phyloP scores from a whole-genome alignment of 2,113 vertebrate genomes.

The Ovis aries region ARS-UI_Ramb_v3.0 NC_056056.1:142925501-142926000 shows the following conservation, averaged over 20 bases:
- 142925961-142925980: not conserved
- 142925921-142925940: not conserved
- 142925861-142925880: not conserved
- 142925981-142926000: not conserved
- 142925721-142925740: not conserved
- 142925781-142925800: not conserved
- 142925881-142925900: not conserved
- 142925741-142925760: not conserved
- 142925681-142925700: not conserved
- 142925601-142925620: not conserved
- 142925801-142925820: not conserved
- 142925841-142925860: not conserved
- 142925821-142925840: fast-evolving
- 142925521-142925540: not conserved
- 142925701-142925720: not conserved
- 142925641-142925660: not conserved
- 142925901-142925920: constrained; percentile 3
- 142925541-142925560: not conserved
- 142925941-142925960: not conserved
- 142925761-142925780: not conserved
- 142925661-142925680: not conserved
- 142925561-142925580: not conserved
- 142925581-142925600: not conserved
- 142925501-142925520: not conserved
- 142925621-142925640: not conserved